Conservation (phyloP, 2,888 invertebrate genomes). For the Megaustenia siamemsis region DNA sequence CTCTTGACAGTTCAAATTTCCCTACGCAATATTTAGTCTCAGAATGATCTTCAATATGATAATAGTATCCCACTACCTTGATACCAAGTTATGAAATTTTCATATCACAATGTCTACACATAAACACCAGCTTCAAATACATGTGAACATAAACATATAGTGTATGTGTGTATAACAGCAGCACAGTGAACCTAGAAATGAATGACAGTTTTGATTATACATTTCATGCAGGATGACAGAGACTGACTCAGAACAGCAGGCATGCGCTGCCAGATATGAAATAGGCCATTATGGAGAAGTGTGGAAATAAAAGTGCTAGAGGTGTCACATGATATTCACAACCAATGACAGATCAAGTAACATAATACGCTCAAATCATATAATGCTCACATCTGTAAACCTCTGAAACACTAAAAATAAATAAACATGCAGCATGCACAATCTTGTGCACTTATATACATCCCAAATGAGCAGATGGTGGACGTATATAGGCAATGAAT, state of each 20-base stretch:
- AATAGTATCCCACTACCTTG: neutral
- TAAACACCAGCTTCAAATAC: neutral
- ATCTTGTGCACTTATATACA: neutral
- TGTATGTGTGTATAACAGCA: no score
- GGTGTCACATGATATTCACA: conserved; percentile 30
- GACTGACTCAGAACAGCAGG: neutral
- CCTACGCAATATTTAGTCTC: neutral
- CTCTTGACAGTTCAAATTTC: no score
- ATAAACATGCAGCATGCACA: neutral
- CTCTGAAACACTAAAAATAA: neutral
- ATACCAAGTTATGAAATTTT: neutral
- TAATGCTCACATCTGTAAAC: neutral
- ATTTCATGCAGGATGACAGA: neutral
- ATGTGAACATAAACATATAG: neutral
- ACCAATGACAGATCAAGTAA: conserved; percentile 24
- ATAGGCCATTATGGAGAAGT: neutral
- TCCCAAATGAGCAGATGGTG: neutral
- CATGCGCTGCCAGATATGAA: conserved; percentile 17
- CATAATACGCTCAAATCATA: neutral
- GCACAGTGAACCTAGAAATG: no score
- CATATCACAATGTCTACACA: neutral
- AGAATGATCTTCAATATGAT: neutral
- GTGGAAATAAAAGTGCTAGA: neutral
- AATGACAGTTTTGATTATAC: neutral
- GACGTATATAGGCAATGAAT: neutral